phyloP scores from a whole-genome alignment of 2,888 invertebrate genomes.

The Ctenicera cuprea region DNA sequence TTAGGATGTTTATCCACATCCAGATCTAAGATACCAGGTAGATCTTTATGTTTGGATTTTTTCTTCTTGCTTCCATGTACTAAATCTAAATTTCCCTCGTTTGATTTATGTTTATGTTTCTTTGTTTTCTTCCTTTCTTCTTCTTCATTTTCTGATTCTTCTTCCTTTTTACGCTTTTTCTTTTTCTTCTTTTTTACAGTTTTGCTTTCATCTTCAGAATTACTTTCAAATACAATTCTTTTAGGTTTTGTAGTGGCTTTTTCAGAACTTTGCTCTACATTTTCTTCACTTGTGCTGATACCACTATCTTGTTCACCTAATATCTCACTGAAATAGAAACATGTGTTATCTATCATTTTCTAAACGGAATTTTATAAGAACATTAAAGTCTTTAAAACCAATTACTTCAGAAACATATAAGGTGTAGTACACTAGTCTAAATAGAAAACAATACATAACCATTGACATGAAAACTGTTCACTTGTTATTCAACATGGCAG shows the following conservation, averaged over 20 bases:
- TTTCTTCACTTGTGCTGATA: constrained; percentile 57
- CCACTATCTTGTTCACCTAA: constrained; percentile 57
- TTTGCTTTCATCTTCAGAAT: background rate
- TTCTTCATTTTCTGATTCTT: background rate
- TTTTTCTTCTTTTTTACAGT: constrained; percentile 2
- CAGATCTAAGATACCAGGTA: too few species aligned
- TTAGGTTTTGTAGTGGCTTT: constrained; percentile 8
- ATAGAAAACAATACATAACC: too few species aligned
- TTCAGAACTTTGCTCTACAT: background rate
- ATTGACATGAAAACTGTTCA: too few species aligned
- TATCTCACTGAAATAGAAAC: constrained; percentile 46
- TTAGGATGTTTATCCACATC: background rate
- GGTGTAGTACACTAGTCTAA: too few species aligned
- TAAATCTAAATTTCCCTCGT: background rate
- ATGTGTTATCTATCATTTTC: background rate
- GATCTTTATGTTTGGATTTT: constrained; percentile 1
- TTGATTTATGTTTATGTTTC: background rate
- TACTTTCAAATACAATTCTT: constrained; percentile 26
- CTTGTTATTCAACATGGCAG: too few species aligned
- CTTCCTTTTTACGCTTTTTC: constrained; percentile 15
- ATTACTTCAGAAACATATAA: too few species aligned
- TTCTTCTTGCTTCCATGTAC: background rate
- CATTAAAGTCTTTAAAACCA: too few species aligned
- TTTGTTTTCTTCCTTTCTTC: background rate
- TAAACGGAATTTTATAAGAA: too few species aligned